Conservation (phyloP, 2,113 vertebrate genomes). For the Oryzias celebensis region DNA sequence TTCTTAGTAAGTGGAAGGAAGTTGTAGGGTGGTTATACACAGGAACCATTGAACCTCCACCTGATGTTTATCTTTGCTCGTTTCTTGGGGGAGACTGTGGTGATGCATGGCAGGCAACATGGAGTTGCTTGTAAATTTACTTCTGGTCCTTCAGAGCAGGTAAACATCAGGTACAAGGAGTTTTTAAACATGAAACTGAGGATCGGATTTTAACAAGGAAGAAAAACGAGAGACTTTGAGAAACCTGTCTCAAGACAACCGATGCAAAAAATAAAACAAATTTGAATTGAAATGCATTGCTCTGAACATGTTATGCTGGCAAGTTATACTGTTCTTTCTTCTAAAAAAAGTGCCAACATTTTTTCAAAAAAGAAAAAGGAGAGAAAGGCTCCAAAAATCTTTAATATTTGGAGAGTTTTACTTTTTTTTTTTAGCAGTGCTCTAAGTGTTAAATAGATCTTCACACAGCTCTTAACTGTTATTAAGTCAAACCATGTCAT, state of each 20-base stretch:
- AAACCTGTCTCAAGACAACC: not conserved
- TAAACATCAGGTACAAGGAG: not conserved
- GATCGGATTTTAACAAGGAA: not conserved
- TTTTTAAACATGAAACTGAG: conserved; percentile 1
- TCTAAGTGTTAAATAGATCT: too few relatives aligned
- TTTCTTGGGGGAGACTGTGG: not conserved
- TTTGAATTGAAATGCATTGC: too few relatives aligned
- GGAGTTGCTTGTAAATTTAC: conserved; percentile 9
- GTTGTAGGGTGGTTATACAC: conserved; percentile 23
- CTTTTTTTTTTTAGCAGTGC: too few relatives aligned
- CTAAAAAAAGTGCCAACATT: too few relatives aligned
- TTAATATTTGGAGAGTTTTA: too few relatives aligned
- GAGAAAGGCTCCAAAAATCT: too few relatives aligned
- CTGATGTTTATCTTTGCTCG: conserved; percentile 23
- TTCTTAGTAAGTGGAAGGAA: conserved; percentile 27
- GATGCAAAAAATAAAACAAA: too few relatives aligned
- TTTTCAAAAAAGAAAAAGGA: too few relatives aligned
- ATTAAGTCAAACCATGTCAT: too few relatives aligned
- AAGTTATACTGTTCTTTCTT: too few relatives aligned
- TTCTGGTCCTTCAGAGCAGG: not conserved
- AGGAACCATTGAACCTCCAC: conserved; percentile 4
- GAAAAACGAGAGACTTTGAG: not conserved
- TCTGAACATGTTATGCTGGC: too few relatives aligned
- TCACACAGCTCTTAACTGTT: too few relatives aligned
- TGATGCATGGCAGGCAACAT: not conserved